These are phyloP conservation scores for Drosophila saltans DNA, from an alignment of 1,140 invertebrate species.

Conservation along the genomic window DNA sequence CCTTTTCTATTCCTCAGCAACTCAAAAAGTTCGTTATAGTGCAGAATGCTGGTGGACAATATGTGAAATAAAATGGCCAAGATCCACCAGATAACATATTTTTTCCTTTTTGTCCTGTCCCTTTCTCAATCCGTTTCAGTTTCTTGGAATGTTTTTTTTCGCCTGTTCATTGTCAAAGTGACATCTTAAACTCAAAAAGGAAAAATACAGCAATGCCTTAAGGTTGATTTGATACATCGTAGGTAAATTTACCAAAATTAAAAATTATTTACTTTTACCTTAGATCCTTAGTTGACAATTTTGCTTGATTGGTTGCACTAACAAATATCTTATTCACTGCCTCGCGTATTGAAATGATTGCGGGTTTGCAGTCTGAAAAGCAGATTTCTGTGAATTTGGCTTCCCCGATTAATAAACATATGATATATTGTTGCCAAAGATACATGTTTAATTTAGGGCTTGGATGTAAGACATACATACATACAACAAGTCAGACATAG, in stretches of 20 bases:
- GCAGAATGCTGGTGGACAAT: slow-evolving; percentile 61
- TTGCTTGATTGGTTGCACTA: no score
- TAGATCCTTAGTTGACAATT: no score
- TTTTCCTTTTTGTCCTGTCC: neutral
- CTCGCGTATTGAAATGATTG: no score
- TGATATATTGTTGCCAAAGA: no score
- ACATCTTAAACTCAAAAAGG: slow-evolving; percentile 51
- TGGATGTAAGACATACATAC: neutral
- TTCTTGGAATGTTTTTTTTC: slow-evolving; percentile 34
- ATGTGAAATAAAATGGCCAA: slow-evolving; percentile 27
- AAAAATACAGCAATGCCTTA: slow-evolving; percentile 51
- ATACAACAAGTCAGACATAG: neutral
- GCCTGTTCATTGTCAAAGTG: slow-evolving; percentile 82
- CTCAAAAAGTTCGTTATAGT: slow-evolving; percentile 68
- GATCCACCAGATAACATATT: slow-evolving; percentile 73
- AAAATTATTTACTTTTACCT: no score
- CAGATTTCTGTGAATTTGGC: no score
- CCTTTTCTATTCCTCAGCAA: slow-evolving; percentile 26
- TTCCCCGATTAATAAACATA: no score
- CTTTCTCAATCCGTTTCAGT: slow-evolving; percentile 3
- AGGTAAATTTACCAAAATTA: no score
- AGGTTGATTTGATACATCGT: slow-evolving; percentile 57
- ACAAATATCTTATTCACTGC: no score
- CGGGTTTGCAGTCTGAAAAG: no score
- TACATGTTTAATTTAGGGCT: slow-evolving; percentile 45